A percentile compares a stretch with the other conserved stretches of the same genome.
Evolutionary conservation across 2,888 invertebrate genomes (phyloP).

Genomic region (Nemotelus pantherinus): DNA sequence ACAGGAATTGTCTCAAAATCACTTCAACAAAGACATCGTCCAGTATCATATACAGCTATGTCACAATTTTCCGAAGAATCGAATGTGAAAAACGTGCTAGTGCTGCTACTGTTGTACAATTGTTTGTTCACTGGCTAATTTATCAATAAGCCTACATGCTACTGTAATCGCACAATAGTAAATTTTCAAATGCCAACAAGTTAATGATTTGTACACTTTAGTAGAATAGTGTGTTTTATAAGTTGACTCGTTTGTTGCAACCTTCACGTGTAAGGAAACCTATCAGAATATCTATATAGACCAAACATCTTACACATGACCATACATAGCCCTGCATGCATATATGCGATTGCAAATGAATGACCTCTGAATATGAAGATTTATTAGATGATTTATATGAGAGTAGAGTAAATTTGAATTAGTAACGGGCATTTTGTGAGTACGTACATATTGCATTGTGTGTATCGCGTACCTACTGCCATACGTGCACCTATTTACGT

Average conservation of each 20-base stretch:
- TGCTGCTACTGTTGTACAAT: neutral
- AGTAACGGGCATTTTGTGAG: neutral
- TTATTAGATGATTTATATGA: conserved; percentile 9
- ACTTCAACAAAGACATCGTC: no score
- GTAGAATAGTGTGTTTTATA: neutral
- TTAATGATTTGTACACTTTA: conserved; percentile 6
- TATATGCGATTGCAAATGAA: neutral
- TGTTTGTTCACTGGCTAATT: neutral
- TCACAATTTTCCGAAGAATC: no score
- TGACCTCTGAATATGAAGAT: conserved; percentile 14
- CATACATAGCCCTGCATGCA: neutral
- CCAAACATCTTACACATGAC: no score
- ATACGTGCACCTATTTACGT: neutral
- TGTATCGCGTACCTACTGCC: neutral
- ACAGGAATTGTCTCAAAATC: no score
- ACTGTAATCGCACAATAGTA: neutral
- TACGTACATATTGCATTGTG: neutral
- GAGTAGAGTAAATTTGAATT: neutral
- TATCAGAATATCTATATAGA: no score
- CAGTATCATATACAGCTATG: no score
- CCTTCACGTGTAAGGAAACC: conserved; percentile 5
- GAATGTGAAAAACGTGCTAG: no score
- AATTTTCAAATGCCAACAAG: neutral
- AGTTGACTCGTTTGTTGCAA: neutral
- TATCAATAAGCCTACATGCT: conserved; percentile 1